Base-by-base conservation (phyloP, 2,113 vertebrate species). In the Anseranas semipalmata region DNA sequence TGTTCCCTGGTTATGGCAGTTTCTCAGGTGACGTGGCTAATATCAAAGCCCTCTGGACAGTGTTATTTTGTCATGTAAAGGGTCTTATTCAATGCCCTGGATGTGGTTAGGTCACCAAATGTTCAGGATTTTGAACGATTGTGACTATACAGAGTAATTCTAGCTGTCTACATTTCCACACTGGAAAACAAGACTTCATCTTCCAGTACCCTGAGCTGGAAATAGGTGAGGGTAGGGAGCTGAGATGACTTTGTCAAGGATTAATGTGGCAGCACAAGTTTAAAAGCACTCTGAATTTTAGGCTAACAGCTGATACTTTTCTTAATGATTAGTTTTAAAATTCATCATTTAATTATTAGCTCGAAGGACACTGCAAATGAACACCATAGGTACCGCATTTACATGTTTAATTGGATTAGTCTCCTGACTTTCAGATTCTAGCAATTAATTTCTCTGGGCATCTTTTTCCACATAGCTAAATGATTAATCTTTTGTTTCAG, bases 361-460 rank as follows among this genome's bases (percentile, higher is more conserved):
- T 94, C 85, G 95, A 97, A 97, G 95, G 91, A 96, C 94, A 95
- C 37, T 86, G 80, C 81, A 97, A 97, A 97, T 84, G 93, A 98
- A 93, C 58, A 93, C 15, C 25, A 89, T 89, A 77, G 80, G 68
- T 94, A 63, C 81, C 37, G 43, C 56, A 96, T 98, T 98, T 97
- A 95, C 96, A 96, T 97, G 84, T 96, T 97, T 98, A 98, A 98
- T 97, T 58, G 25, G 67, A 97, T 98, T 96, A 97, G 87, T 93
- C 83, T 90, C 76, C 92, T 96, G 92, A 92, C 90, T 98, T 98
- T 98, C 94, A 96, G 65, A 97, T 97, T 90, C 52, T 81, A 91
- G 91, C 89, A 96, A 97, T 98, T 98, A 97, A 97, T 96, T 97
- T 89, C 68, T 91, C 85, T 96, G 62, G 20, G 7, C 46, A 79